Conservation (phyloP, 1,140 invertebrate species). For the Ceratitis capitata region DNA sequence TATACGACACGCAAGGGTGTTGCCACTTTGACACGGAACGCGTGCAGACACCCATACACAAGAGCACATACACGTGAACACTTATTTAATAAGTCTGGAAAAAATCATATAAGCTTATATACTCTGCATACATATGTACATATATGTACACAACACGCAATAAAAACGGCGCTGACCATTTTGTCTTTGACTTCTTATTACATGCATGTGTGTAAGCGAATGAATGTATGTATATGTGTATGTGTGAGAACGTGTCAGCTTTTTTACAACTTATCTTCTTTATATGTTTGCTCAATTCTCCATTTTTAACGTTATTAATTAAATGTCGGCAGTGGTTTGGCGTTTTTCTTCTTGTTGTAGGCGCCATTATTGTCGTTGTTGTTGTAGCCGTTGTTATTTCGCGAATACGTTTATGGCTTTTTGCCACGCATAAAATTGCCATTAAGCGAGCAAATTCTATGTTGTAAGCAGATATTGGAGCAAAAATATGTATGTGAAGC, state of each 20-base stretch:
- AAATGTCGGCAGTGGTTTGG: background rate
- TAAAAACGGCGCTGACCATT: slow-evolving; percentile 1
- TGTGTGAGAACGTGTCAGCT: background rate
- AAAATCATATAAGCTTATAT: background rate
- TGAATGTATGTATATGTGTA: background rate
- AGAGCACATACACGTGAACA: background rate
- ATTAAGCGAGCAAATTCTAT: slow-evolving; percentile 3
- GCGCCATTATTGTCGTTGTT: background rate
- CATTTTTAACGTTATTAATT: slow-evolving; percentile 18
- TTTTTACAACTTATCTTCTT: background rate
- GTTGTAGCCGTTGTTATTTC: background rate
- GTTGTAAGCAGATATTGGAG: background rate
- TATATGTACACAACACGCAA: background rate
- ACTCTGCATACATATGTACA: background rate
- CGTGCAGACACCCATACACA: background rate
- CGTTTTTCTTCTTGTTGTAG: background rate
- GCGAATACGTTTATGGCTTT: slow-evolving; percentile 3
- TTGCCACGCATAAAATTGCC: background rate
- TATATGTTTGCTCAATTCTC: background rate
- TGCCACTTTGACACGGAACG: background rate
- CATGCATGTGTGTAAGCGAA: too few species aligned
- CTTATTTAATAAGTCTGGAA: background rate
- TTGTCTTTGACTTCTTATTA: background rate
- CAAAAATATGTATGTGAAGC: background rate
- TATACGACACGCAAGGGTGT: slow-evolving; percentile 23